Conservation (phyloP, 2,797 vertebrate species). For the Aplochiton taeniatus region DNA sequence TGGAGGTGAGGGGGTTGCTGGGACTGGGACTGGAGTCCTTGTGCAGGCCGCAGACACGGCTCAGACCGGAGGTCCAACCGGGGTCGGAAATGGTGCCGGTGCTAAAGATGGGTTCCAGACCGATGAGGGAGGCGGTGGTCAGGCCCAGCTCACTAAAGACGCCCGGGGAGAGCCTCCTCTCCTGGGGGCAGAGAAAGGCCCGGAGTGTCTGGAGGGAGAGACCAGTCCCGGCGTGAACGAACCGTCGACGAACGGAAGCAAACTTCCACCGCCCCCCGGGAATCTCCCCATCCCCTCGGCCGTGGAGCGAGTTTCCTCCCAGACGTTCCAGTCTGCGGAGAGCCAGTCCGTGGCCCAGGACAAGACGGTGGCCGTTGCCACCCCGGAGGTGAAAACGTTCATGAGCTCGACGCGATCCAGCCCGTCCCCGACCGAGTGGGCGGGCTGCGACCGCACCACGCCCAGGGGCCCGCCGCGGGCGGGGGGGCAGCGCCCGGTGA, state of each 20-base stretch:
- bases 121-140: constrained; percentile 41
- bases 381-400: constrained; percentile 49
- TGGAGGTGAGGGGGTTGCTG: constrained; percentile 7
- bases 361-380: constrained; percentile 15
- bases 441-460: constrained; percentile 54
- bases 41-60: constrained; percentile 25
- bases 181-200: constrained; percentile 38
- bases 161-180: constrained; percentile 28
- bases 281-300: constrained; percentile 56
- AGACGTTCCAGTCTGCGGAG: constrained; percentile 49
- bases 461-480: constrained; percentile 62
- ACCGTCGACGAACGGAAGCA: constrained; percentile 36
- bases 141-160: constrained; percentile 27
- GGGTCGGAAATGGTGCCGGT: constrained; percentile 14
- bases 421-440: constrained; percentile 36
- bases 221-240: constrained; percentile 47
- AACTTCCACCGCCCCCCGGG: constrained; percentile 46
- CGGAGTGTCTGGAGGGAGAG: constrained; percentile 49
- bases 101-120: not conserved
- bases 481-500: constrained; percentile 65
- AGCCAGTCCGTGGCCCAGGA: constrained; percentile 34
- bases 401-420: constrained; percentile 36
- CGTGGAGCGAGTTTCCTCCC: constrained; percentile 34
- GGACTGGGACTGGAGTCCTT: not conserved
- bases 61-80: constrained; percentile 34